phyloP scores from a whole-genome alignment of 2,888 invertebrate species.

The Mechanitis messenoides region DNA sequence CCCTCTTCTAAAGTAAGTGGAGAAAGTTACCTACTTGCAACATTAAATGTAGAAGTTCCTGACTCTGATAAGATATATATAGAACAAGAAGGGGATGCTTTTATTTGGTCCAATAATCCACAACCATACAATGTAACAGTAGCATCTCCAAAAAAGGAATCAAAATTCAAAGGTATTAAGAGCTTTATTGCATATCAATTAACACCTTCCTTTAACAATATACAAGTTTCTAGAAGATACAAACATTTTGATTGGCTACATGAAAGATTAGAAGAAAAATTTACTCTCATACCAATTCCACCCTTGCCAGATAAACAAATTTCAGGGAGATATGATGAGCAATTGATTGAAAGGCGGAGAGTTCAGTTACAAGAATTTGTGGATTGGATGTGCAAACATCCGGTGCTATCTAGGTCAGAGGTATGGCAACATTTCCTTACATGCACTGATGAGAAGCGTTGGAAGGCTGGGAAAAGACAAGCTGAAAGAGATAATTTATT shows the following conservation, averaged over 20 bases:
- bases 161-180: conserved; percentile 97
- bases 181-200: conserved; percentile 98
- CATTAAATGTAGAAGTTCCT: conserved; percentile 81
- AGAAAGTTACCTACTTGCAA: conserved; percentile 91
- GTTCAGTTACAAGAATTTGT: conserved; percentile 97
- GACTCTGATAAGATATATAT: conserved; percentile 85
- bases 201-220: conserved; percentile 95
- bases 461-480: conserved; percentile 97
- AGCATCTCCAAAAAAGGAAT: conserved; percentile 97
- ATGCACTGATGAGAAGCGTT: conserved; percentile 97
- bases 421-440: conserved; percentile 98
- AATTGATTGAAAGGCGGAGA: conserved; percentile 95
- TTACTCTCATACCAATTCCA: conserved; percentile 95
- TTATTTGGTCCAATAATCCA: conserved; percentile 85
- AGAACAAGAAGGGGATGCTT: conserved; percentile 83
- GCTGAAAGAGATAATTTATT: conserved; percentile 95
- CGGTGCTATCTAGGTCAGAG: conserved; percentile 91
- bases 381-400: conserved; percentile 97
- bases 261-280: conserved; percentile 94
- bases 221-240: conserved; percentile 95
- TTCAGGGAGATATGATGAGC: conserved; percentile 97
- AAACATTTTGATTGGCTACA: conserved; percentile 99
- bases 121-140: conserved; percentile 90
- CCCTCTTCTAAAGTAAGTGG: conserved; percentile 93
- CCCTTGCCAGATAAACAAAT: conserved; percentile 99